Evolutionary conservation across 2,797 vertebrate genomes (phyloP), one percentile per base, ranked within the genome.

Genomic region (Gallinago solitaria): DNA sequence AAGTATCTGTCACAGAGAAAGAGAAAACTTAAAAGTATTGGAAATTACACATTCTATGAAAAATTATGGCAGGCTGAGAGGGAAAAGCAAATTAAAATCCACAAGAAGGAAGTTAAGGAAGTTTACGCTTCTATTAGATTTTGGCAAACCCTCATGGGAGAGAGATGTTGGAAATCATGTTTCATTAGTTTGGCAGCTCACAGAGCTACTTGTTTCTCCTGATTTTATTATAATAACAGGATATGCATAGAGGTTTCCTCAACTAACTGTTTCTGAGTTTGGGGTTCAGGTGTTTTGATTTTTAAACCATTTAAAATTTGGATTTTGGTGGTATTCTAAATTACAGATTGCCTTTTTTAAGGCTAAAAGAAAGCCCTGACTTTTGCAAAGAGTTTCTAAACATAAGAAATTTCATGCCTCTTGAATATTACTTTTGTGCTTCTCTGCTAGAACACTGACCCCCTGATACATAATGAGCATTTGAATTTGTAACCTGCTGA

Each of bases 401-500:
- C 78, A 85, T 53, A 74, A 68, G 71, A 95, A 90, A 93, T 94
- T 76, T 95, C 70, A 84, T 85, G 86, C 57, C 56, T 95, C 53
- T 92, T 93, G 71, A 94, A 90, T 60, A 89, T 65, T 95, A 64
- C 81, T 85, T 96, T 95, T 95, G 73, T 90, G 71, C 77, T 90
- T 87, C 76, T 69, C 78, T 92, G 88, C 65, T 94, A 90, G 76
- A 96, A 93, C 84, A 77, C 74, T 95, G 90, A 96, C 90, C 76
- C 77, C 63, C 84, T 86, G 90, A 96, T 96, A 94, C 56, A 91
- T 96, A 97, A 97, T 37, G 68, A 96, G 84, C 79, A 81, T 90
- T 95, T 48, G 63, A 92, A 97, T 96, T 89, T 95, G 94, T 94
- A 95, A 91, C 95, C 95, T 90, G 92, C 95, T 86, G 93, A 94